Percentiles rank a stretch among this genome's conserved stretches.
phyloP scores from a whole-genome alignment of 2,113 vertebrate genomes.

The Lamprotornis superbus region DNA sequence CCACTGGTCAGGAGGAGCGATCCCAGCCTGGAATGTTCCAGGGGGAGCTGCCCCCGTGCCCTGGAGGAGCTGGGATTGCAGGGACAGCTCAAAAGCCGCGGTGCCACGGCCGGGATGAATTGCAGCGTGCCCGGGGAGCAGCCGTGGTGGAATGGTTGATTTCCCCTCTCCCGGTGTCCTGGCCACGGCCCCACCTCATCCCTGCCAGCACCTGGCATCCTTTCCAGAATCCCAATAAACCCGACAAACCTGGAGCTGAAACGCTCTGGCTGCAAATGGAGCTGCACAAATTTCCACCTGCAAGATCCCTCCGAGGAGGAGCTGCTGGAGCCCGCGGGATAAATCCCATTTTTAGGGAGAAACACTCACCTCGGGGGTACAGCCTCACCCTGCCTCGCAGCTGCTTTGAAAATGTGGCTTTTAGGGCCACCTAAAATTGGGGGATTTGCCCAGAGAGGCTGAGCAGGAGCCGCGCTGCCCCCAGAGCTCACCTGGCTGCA shows the following conservation, averaged over 20 bases:
- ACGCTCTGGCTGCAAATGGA: not conserved
- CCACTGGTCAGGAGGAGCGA: not conserved
- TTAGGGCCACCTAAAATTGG: accelerated
- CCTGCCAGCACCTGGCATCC: not conserved
- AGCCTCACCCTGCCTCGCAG: not conserved
- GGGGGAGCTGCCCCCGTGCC: not conserved
- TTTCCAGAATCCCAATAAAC: not conserved
- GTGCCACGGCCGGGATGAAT: accelerated
- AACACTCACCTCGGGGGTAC: not conserved
- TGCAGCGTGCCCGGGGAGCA: not conserved
- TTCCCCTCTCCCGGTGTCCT: not conserved
- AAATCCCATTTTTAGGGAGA: not conserved
- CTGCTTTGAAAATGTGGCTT: not conserved
- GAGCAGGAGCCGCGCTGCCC: not conserved
- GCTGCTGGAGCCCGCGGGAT: not conserved
- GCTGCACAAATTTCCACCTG: not conserved
- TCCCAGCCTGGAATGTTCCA: not conserved
- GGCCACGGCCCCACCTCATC: not conserved
- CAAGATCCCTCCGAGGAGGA: not conserved
- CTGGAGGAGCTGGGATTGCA: not conserved
- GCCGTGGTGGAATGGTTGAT: accelerated
- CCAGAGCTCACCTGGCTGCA: slow-evolving; percentile 23
- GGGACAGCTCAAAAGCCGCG: not conserved
- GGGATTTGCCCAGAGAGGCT: not conserved
- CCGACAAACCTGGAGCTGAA: accelerated